Evolutionary conservation across 2,888 invertebrate genomes (phyloP), one percentile per base, ranked within the genome.

Genomic region (Acanthopleura granulata): DNA sequence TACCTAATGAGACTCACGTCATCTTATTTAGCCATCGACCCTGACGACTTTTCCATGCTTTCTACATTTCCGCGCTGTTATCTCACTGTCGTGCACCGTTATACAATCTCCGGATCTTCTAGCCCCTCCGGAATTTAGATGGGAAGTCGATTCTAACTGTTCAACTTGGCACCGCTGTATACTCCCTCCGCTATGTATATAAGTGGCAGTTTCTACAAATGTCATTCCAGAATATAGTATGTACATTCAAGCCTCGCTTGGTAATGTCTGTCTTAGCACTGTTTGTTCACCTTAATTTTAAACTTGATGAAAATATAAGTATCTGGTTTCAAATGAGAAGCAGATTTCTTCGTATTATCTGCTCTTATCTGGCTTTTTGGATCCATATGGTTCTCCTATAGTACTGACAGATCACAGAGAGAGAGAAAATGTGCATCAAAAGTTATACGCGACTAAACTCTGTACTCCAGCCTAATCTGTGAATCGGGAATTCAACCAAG

Each of bases 1-100:
- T 57, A 57, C 57, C 22, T 57, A 57, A 57, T 57, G 18, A 57
- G n/a, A n/a, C 22, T 57, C 57, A 57, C 57, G 57, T 57, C 57
- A 57, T 57, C 57, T 57, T 57, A 57, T 57, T 18, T n/a, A 57
- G 57, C 57, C 18, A 57, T 57, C n/a, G 57, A 22, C 18, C 57
- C 22, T 57, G 57, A 57, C 22, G 57, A 57, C 57, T 57, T 57
- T 57, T 57, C 57, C 57, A 57, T 57, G n/a, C n/a, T 57, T 57
- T 57, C 22, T 57, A 57, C 22, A 57, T 57, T 57, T 57, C 22
- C 57, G 18, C n/a, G 12, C 22, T 57, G 40, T 40, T 40, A 40
- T 40, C 40, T 40, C 40, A 40, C 40, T 40, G 40, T 40, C 40
- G 40, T 40, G 40, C 40, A 40, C 40, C 40, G 40, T 40, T 40